Evolutionary conservation across 2,797 vertebrate genomes (phyloP).

Genomic region (Scarus forsteni): DNA sequence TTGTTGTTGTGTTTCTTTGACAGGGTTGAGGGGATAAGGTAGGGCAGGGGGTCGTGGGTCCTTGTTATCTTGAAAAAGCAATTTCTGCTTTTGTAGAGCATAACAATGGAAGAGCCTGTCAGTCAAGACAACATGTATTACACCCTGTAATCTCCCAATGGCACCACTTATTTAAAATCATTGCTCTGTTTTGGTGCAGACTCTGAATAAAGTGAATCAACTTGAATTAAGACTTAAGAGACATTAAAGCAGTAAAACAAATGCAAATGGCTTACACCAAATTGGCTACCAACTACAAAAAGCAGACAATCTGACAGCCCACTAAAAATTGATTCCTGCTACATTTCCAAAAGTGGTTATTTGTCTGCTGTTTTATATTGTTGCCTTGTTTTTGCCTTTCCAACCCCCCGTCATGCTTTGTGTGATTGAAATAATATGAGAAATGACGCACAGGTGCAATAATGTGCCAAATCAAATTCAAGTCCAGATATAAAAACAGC

Average conservation of each 20-base stretch:
- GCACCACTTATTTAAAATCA: conserved; percentile 44
- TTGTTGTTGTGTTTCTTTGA: conserved; percentile 57
- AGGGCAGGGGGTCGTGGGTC: conserved; percentile 49
- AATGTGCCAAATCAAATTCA: conserved; percentile 60
- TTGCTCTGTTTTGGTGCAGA: conserved; percentile 39
- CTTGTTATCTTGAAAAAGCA: conserved; percentile 61
- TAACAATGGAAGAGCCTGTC: conserved; percentile 46
- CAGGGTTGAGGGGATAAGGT: conserved; percentile 26
- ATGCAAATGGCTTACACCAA: conserved; percentile 51
- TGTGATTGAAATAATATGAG: conserved; percentile 69
- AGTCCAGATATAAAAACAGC: conserved; percentile 68
- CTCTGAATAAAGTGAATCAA: conserved; percentile 35
- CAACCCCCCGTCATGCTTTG: conserved; percentile 23
- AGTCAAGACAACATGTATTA: conserved; percentile 73
- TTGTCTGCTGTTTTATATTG: conserved; percentile 51
- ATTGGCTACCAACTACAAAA: conserved; percentile 37
- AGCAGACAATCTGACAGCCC: conserved; percentile 25
- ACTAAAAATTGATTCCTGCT: conserved; percentile 56
- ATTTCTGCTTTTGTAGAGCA: conserved; percentile 58
- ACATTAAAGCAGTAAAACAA: conserved; percentile 36
- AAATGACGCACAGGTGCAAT: conserved; percentile 63
- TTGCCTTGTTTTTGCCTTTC: conserved; percentile 46
- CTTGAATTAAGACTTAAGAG: conserved; percentile 38
- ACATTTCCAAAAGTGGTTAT: conserved; percentile 52
- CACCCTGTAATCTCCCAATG: conserved; percentile 74